Percentiles rank a stretch among this genome's conserved stretches.
These are phyloP conservation scores for Tragelaphus eurycerus DNA, from an alignment of 2,797 vertebrate species.

Conservation along the genomic window DNA sequence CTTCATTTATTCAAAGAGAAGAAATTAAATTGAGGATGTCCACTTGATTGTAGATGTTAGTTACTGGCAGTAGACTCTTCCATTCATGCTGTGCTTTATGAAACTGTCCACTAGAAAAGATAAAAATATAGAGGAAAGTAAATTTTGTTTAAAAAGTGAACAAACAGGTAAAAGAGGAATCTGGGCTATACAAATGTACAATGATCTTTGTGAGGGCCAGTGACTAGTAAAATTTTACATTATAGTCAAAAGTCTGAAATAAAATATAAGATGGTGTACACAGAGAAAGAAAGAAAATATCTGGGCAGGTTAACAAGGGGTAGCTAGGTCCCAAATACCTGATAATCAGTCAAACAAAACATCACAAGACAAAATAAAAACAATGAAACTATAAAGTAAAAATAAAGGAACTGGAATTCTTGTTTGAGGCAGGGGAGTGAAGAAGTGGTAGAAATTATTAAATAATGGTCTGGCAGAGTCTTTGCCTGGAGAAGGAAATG, in stretches of 20 bases:
- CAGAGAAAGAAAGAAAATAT: background rate
- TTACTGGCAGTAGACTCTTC: conserved; percentile 66
- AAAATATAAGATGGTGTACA: background rate
- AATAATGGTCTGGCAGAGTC: background rate
- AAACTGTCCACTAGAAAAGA: conserved; percentile 85
- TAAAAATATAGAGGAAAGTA: conserved; percentile 18
- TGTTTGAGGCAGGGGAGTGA: background rate
- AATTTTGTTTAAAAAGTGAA: background rate
- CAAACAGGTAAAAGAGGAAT: background rate
- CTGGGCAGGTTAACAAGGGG: background rate
- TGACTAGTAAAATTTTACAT: background rate
- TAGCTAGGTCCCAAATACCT: background rate
- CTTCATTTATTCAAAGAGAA: conserved; percentile 72
- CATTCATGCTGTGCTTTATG: conserved; percentile 64
- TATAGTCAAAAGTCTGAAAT: background rate
- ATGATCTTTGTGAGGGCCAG: background rate
- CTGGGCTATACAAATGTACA: background rate
- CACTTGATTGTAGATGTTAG: conserved; percentile 65
- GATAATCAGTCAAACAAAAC: background rate
- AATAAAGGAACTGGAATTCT: background rate
- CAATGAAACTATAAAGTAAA: background rate
- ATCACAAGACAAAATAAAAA: background rate
- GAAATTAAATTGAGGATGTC: conserved; percentile 70
- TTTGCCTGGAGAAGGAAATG: background rate
- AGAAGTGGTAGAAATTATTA: background rate